A percentile compares a stretch with the other conserved stretches of the same genome.
These are phyloP conservation scores for Sebastes goodei DNA, from an alignment of 2,797 vertebrate species.

Conservation along the genomic window DNA sequence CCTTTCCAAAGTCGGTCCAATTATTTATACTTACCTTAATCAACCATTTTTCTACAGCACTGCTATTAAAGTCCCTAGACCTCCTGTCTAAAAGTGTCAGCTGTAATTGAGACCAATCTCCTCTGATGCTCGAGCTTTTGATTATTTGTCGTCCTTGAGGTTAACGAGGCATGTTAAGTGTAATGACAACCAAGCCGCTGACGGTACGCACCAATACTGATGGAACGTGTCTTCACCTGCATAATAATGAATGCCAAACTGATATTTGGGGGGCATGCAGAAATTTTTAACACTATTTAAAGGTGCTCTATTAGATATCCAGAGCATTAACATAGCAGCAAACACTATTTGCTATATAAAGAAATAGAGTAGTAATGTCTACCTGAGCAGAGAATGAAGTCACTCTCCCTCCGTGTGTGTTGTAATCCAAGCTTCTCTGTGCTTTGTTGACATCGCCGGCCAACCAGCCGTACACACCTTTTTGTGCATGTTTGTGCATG, in stretches of 20 bases:
- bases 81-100: not conserved
- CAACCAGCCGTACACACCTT: accelerated
- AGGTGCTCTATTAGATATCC: not conserved
- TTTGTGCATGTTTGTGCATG: too few relatives aligned
- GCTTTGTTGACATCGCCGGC: too few relatives aligned
- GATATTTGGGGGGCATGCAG: not conserved
- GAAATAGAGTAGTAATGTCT: too few relatives aligned
- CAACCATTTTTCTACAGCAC: not conserved
- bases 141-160: constrained; percentile 36
- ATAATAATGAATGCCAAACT: not conserved
- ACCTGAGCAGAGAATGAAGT: too few relatives aligned
- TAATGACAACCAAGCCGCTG: not conserved
- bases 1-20: not conserved
- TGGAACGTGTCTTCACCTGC: not conserved
- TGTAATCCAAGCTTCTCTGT: too few relatives aligned
- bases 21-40: constrained; percentile 1
- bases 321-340: too few relatives aligned
- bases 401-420: too few relatives aligned
- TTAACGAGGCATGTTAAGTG: constrained; percentile 26
- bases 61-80: constrained; percentile 6
- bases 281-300: not conserved
- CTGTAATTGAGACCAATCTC: constrained; percentile 21
- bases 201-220: not conserved
- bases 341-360: too few relatives aligned
- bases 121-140: constrained; percentile 20